Base-by-base conservation (phyloP, 2,888 invertebrate species). In the Chaetoderma sp. region DNA sequence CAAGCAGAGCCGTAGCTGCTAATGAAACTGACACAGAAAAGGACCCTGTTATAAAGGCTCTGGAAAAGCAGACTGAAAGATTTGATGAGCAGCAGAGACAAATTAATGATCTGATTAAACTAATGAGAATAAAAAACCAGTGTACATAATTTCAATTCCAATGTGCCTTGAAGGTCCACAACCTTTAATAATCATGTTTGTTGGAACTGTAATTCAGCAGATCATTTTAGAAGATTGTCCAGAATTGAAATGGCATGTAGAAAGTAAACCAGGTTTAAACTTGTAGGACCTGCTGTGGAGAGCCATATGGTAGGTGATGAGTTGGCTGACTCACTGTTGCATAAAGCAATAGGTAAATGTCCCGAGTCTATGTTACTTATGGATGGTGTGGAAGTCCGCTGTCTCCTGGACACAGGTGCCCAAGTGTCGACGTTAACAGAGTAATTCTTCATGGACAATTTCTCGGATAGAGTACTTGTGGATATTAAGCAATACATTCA, bases 371-470 rank as follows among this genome's bases (percentile, higher is more conserved):
- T 45, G n/a, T 27, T 59, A 8, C 18, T 18, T 10, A 13, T 61
- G 8, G 56, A 30, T n/a, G 27, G 25, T 13, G 13, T 5, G 8
- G n/a, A 33, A 4, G 23, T 32, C 10, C 39, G 44, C 8, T 61
- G 56, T 58, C 45, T 61, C n/a, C 39, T 61, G 21, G 56, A 61
- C 56, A 61, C 56, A n/a, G 62, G 56, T 18, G 62, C 62, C 21
- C 62, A 61, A 28, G 63, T 63, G 0, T 63, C 63, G 3, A 59
- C 63, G 8, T 36, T 63, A n/a, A 63, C 63, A 36, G 57, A 58
- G 25, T 44, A 56, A n/a, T 63, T 23, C 32, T 63, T 45, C 58
- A 58, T 30, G 33, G 25, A 63, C 6, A 5, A 63, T 36, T 27
- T 63, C 8, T 16, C 18, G 6, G 44, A 59, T 23, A 18, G 27